Evolutionary conservation across 2,797 vertebrate species (phyloP).

Genomic region (Muscicapa striata): DNA sequence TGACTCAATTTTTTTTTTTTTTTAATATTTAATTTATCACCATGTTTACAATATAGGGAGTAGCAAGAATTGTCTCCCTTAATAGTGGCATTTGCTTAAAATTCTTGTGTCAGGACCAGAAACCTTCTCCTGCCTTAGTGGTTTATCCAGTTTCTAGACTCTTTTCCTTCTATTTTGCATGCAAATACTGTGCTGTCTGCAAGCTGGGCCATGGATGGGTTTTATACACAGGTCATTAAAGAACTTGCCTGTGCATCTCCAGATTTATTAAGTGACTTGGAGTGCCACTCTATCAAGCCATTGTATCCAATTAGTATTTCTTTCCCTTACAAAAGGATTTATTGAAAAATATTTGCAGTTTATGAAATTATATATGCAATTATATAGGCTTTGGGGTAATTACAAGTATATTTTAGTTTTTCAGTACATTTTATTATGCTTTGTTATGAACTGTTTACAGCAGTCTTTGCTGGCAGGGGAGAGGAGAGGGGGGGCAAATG

Average conservation of each 20-base stretch:
- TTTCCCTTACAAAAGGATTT: not conserved
- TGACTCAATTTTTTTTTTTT: not conserved
- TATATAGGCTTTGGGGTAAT: conserved; percentile 58
- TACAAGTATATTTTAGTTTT: conserved; percentile 63
- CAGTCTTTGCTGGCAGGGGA: conserved; percentile 3
- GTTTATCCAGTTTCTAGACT: not conserved
- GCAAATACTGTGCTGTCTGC: not conserved
- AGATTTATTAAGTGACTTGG: conserved; percentile 46
- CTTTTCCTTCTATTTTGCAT: not conserved
- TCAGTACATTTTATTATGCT: conserved; percentile 61
- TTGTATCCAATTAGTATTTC: conserved; percentile 23
- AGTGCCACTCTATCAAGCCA: not conserved
- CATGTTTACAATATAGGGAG: rapidly evolving
- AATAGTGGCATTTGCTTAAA: not conserved
- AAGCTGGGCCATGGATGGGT: not conserved
- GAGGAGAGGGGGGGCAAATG: not conserved
- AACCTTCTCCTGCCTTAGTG: not conserved
- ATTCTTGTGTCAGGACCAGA: not conserved
- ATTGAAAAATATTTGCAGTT: conserved; percentile 29
- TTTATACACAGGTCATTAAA: not conserved
- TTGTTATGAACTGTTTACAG: conserved; percentile 55
- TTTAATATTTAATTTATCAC: not conserved
- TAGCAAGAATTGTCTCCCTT: not conserved
- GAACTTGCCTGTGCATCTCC: not conserved
- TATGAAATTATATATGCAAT: conserved; percentile 42